phyloP scores from a whole-genome alignment of 1,140 invertebrate species.

The Scaptomyza pallida region DNA sequence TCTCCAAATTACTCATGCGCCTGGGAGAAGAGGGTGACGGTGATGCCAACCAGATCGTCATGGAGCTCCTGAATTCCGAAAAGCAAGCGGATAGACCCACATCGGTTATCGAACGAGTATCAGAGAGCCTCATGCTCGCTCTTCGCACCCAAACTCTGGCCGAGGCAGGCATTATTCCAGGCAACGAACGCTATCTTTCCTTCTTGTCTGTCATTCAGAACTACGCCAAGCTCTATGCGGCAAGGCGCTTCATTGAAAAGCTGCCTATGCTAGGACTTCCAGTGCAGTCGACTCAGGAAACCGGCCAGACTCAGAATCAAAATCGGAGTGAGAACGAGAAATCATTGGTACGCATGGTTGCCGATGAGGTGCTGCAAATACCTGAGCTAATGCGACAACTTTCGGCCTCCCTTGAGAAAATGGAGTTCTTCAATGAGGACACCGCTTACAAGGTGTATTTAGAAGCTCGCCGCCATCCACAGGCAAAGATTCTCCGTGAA shows the following conservation, averaged over 20 bases:
- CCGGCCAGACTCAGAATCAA: neutral
- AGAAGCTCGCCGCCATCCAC: slow-evolving; percentile 53
- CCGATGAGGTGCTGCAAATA: slow-evolving; percentile 58
- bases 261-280: slow-evolving; percentile 31
- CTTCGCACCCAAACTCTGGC: slow-evolving; percentile 52
- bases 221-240: slow-evolving; percentile 62
- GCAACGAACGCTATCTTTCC: slow-evolving; percentile 57
- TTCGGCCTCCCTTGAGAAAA: slow-evolving; percentile 54
- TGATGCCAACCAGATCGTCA: slow-evolving; percentile 59
- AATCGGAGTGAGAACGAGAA: slow-evolving; percentile 14
- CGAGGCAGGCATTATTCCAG: slow-evolving; percentile 49
- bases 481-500: slow-evolving; percentile 57
- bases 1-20: slow-evolving; percentile 37
- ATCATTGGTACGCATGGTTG: slow-evolving; percentile 40
- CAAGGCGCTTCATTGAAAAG: slow-evolving; percentile 57
- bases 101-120: slow-evolving; percentile 51
- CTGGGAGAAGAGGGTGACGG: slow-evolving; percentile 54
- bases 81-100: slow-evolving; percentile 5
- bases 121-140: slow-evolving; percentile 50
- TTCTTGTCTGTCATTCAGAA: slow-evolving; percentile 56
- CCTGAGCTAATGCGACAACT: slow-evolving; percentile 58
- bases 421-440: slow-evolving; percentile 72
- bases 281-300: neutral
- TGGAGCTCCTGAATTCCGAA: slow-evolving; percentile 44
- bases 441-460: slow-evolving; percentile 62